Base-by-base conservation (phyloP, 2,797 vertebrate species). In the Lithobates sylvaticus region DNA sequence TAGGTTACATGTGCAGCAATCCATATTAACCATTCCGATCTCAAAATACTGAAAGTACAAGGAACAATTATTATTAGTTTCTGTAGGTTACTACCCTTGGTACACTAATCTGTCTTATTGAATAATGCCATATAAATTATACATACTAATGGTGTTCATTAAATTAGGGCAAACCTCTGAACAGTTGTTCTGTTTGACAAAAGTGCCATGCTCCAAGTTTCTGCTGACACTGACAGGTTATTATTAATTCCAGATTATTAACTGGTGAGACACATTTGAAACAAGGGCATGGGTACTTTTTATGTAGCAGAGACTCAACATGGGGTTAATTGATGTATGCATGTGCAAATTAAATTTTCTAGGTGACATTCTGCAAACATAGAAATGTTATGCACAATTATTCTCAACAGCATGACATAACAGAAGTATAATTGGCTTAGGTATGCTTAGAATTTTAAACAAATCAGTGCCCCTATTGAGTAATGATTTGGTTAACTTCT, bases 301-400 rank as follows among this genome's bases (percentile, higher is more conserved):
- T 29, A 29, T 67, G 26, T 27, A 29, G 27, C 13, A 15, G 26
- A 67, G 65, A 67, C 12, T 12, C 10, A 26, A 29, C 27, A 29
- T 67, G 65, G 65, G 65, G 65, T 67, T 67, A 67, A 67, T 67
- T 67, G 26, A 67, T 67, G 65, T 67, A 29, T 67, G 27, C 27
- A 67, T 67, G 26, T 67, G 65, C 65, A 67, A 29, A 67, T 67
- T 67, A 3, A 27, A 29, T 67, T 67, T 26, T 67, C 65, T 67
- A 67, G 65, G 10, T 67, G 65, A 29, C 65, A 29, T 29, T 29
- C 65, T 67, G 65, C 65, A 67, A 27, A 29, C 27, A 67, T 26
- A 13, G 10, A 26, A 29, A 27, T 67, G 13, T 67, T 26, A 67
- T 67, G n/a, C 65, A 67, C 27, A 29, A 29, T 67, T 67, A 67